Evolutionary conservation across 2,113 vertebrate species (phyloP).

Genomic region (Probosciger aterrimus): DNA sequence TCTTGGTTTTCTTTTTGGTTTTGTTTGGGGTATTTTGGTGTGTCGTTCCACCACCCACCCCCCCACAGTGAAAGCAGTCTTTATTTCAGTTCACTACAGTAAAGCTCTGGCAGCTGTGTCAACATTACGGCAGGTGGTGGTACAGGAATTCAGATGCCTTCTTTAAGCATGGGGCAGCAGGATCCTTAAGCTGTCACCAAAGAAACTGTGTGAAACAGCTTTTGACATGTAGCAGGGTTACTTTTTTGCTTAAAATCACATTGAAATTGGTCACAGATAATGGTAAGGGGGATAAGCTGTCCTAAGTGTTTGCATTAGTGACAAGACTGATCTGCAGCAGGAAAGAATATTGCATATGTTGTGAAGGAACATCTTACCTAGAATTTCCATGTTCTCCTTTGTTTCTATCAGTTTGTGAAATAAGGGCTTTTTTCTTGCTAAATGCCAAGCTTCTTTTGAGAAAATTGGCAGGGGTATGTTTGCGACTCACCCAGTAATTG

Average conservation of each 20-base stretch:
- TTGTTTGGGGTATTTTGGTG: not conserved
- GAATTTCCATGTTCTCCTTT: not conserved
- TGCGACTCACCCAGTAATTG: not conserved
- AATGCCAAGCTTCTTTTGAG: not conserved
- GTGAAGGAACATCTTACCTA: not conserved
- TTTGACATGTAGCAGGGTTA: not conserved
- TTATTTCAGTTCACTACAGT: not conserved
- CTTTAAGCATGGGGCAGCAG: not conserved
- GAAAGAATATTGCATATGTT: not conserved
- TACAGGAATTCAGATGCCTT: not conserved
- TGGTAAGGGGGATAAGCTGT: not conserved
- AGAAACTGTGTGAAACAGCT: not conserved
- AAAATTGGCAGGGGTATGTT: not conserved
- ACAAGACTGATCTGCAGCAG: not conserved
- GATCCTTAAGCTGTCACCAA: not conserved
- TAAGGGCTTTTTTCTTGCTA: not conserved
- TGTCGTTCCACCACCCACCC: not conserved
- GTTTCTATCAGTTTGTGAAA: not conserved
- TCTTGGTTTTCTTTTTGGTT: not conserved
- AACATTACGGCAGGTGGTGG: not conserved
- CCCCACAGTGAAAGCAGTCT: not conserved
- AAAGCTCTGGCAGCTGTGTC: not conserved
- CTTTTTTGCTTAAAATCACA: not conserved
- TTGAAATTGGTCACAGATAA: not conserved
- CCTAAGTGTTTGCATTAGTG: not conserved